Evolutionary conservation across 2,113 vertebrate species (phyloP).

Genomic region (Gymnarchus niloticus): DNA sequence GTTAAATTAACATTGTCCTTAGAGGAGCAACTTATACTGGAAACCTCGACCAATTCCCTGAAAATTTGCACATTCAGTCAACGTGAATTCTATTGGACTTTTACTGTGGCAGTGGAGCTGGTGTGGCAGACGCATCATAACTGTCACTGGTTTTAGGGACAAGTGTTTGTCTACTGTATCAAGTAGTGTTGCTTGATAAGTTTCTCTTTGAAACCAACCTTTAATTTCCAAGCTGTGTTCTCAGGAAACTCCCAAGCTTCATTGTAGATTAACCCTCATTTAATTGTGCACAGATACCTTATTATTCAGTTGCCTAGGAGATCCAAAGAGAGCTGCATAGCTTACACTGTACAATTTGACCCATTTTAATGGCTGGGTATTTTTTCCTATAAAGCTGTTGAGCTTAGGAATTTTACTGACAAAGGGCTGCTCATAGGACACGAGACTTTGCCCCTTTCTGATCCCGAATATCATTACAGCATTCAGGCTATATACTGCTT

Average conservation of each 20-base stretch:
- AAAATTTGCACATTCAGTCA: not conserved
- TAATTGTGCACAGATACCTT: not conserved
- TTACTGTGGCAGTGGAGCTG: not conserved
- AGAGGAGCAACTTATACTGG: not conserved
- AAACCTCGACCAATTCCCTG: not conserved
- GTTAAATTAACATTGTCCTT: not conserved
- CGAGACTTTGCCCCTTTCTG: not conserved
- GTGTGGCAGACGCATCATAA: not conserved
- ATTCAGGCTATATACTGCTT: not conserved
- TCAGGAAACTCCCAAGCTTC: not conserved
- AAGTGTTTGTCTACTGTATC: not conserved
- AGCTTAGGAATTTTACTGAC: not conserved
- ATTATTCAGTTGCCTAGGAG: conserved; percentile 12
- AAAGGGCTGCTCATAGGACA: too few relatives aligned
- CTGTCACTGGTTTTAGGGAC: too few relatives aligned
- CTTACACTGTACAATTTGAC: not conserved
- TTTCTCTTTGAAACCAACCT: not conserved
- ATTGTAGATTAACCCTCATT: not conserved
- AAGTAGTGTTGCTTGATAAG: not conserved
- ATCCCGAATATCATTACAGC: not conserved
- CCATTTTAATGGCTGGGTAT: not conserved
- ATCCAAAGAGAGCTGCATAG: not conserved
- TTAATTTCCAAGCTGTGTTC: not conserved
- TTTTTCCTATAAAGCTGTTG: not conserved
- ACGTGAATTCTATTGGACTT: not conserved